Percentiles rank a stretch among this genome's conserved stretches.
Evolutionary conservation across 2,797 vertebrate species (phyloP).

Genomic region (Coreius guichenoti): DNA sequence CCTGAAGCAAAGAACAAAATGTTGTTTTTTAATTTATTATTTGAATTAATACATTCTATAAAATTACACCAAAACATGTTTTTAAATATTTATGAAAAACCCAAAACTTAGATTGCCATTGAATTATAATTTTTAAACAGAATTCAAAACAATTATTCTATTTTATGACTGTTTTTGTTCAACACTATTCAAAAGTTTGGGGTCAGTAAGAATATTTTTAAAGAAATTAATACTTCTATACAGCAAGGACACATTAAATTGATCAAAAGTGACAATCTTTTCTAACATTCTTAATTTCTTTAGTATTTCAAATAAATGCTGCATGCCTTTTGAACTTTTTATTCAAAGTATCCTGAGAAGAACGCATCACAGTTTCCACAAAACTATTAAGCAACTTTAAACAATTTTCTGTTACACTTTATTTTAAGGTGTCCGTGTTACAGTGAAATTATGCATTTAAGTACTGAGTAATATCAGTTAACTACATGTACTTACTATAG

Average conservation of each 20-base stretch:
- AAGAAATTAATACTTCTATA: too few relatives aligned
- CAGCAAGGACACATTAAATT: too few relatives aligned
- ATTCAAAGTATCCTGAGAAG: not conserved
- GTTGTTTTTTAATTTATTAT: not conserved
- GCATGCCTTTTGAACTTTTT: not conserved
- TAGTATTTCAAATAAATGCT: not conserved
- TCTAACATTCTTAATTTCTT: not conserved
- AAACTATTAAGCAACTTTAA: not conserved
- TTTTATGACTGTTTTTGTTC: not conserved
- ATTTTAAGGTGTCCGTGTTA: too few relatives aligned
- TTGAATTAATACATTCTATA: not conserved
- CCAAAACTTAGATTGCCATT: not conserved
- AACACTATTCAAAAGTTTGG: too few relatives aligned
- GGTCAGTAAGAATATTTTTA: too few relatives aligned
- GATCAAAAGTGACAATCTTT: not conserved
- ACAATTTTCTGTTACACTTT: too few relatives aligned
- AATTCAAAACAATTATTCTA: not conserved
- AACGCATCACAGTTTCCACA: not conserved
- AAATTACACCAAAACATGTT: not conserved
- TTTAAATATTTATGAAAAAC: not conserved
- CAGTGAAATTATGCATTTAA: too few relatives aligned
- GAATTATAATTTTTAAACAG: not conserved
- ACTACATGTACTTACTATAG: too few relatives aligned
- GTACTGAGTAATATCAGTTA: too few relatives aligned
- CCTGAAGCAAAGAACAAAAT: too few relatives aligned